phyloP scores from a whole-genome alignment of 2,888 invertebrate species.

The Cheilosia vernalis region DNA sequence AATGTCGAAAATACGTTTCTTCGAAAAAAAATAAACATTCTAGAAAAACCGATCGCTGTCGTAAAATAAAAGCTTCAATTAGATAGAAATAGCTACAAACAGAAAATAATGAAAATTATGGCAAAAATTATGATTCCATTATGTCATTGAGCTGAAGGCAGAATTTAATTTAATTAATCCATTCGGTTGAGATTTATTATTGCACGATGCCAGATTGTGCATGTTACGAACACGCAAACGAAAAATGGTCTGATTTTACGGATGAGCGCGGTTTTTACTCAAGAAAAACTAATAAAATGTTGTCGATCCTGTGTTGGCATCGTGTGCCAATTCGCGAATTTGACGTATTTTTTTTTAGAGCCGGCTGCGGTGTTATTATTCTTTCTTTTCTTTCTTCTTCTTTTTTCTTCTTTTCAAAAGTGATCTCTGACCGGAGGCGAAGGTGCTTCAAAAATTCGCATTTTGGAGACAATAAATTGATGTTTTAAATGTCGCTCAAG shows the following conservation, averaged over 20 bases:
- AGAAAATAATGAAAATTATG: slow-evolving; percentile 33
- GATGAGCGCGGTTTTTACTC: background rate
- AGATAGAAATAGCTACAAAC: slow-evolving; percentile 36
- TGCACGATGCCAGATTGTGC: slow-evolving; percentile 1
- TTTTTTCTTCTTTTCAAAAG: background rate
- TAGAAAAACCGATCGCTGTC: slow-evolving; percentile 7
- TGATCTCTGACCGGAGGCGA: background rate
- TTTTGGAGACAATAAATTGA: background rate
- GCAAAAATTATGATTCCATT: slow-evolving; percentile 51
- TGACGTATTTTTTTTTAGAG: background rate
- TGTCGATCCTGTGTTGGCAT: background rate
- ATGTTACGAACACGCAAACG: background rate
- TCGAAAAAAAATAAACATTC: slow-evolving; percentile 9
- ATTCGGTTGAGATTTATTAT: slow-evolving; percentile 1
- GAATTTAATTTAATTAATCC: slow-evolving; percentile 38
- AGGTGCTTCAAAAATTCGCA: background rate
- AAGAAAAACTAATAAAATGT: background rate
- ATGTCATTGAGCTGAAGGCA: slow-evolving; percentile 44
- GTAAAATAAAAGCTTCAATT: slow-evolving; percentile 26
- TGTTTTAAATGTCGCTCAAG: background rate
- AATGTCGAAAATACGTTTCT: background rate
- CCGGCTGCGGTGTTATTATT: background rate
- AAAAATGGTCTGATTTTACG: background rate
- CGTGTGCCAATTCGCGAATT: slow-evolving; percentile 4
- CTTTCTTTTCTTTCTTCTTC: no score